These are phyloP conservation scores for Drosophila sturtevanti DNA, from an alignment of 1,140 invertebrate species.

Conservation along the genomic window DNA sequence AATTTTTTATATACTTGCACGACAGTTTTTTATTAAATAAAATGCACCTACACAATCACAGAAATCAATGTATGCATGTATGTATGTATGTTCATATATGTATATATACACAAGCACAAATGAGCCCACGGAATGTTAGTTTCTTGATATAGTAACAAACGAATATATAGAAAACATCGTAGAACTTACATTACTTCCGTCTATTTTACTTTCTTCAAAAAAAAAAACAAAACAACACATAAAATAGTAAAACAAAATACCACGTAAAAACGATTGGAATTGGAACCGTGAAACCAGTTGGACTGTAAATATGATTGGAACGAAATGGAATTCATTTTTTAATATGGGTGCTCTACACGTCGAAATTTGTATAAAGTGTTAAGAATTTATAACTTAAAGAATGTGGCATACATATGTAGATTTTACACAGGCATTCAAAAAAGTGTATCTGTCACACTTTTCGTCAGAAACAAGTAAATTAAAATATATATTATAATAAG, in stretches of 20 bases:
- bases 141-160: not conserved
- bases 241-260: conserved; percentile 41
- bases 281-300: conserved; percentile 27
- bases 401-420: no score
- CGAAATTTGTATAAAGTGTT: not conserved
- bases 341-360: conserved; percentile 12
- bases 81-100: conserved; percentile 1
- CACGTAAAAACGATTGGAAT: conserved; percentile 45
- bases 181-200: conserved; percentile 57
- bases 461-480: no score
- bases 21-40: conserved; percentile 1
- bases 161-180: not conserved
- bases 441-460: no score
- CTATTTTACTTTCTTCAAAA: conserved; percentile 53
- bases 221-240: conserved; percentile 52
- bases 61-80: not conserved
- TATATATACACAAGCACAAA: conserved; percentile 8
- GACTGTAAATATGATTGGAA: not conserved
- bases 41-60: not conserved
- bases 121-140: not conserved
- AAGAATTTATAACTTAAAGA: no score
- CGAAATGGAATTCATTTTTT: not conserved
- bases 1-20: conserved; percentile 5
- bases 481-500: no score
- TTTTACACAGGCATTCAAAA: no score